phyloP scores from a whole-genome alignment of 1,140 invertebrate genomes.

The Kradibia gibbosae region DNA sequence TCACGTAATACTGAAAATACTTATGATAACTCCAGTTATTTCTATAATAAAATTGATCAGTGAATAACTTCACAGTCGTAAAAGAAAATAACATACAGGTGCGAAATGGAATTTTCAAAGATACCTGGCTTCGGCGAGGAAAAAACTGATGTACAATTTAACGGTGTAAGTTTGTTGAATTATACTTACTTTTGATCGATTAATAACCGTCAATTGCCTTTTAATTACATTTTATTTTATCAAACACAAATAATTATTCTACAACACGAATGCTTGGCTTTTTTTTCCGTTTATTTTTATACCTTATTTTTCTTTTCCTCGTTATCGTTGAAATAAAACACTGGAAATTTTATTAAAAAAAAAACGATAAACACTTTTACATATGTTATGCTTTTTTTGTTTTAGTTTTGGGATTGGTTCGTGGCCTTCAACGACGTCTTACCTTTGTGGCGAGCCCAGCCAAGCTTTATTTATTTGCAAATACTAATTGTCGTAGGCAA shows the following conservation, averaged over 20 bases:
- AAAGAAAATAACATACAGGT: not conserved
- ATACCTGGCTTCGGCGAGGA: constrained; percentile 41
- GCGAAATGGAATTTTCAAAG: constrained; percentile 32
- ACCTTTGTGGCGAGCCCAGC: constrained; percentile 75
- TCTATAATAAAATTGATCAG: not conserved
- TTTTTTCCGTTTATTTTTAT: too few relatives aligned
- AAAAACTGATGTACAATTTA: constrained; percentile 42
- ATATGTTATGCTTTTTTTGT: constrained; percentile 32
- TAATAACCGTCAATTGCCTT: too few relatives aligned
- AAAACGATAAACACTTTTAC: not conserved
- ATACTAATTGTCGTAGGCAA: constrained; percentile 73
- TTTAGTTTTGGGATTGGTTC: constrained; percentile 75
- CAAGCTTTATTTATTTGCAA: constrained; percentile 76
- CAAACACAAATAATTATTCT: too few relatives aligned
- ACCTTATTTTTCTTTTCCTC: too few relatives aligned
- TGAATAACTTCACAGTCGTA: constrained; percentile 17
- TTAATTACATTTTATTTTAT: too few relatives aligned
- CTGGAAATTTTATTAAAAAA: too few relatives aligned
- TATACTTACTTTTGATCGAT: not conserved
- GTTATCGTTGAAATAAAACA: too few relatives aligned
- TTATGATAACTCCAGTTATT: constrained; percentile 20
- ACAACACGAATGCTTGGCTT: too few relatives aligned
- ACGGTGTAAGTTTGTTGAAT: constrained; percentile 35
- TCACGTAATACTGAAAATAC: not conserved
- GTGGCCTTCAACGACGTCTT: constrained; percentile 70